Conservation (phyloP, 2,113 vertebrate species). For the Piaya cayana region DNA sequence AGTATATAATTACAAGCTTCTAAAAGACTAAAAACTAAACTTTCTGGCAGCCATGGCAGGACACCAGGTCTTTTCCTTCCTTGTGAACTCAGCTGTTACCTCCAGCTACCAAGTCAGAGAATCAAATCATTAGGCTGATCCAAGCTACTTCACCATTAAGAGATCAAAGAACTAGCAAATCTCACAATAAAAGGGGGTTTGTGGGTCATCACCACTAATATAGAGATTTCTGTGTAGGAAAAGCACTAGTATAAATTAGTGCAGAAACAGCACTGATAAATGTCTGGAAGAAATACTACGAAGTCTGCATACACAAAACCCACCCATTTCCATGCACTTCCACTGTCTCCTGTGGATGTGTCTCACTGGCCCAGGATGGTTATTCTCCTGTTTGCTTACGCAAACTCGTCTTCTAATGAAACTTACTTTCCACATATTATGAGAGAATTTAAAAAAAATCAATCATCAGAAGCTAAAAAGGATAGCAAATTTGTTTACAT, state of each 20-base stretch:
- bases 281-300: not conserved
- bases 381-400: not conserved
- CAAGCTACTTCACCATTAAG: not conserved
- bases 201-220: not conserved
- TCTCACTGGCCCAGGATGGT: not conserved
- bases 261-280: not conserved
- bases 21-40: not conserved
- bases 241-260: not conserved
- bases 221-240: not conserved
- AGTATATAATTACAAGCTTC: not conserved
- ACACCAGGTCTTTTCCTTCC: not conserved
- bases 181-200: not conserved
- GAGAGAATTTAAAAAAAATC: not conserved
- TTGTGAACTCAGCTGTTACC: not conserved
- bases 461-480: not conserved
- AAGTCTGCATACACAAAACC: not conserved
- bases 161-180: not conserved
- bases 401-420: not conserved
- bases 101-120: not conserved
- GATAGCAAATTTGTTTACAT: not conserved
- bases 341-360: too few relatives aligned
- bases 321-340: not conserved
- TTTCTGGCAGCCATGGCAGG: not conserved
- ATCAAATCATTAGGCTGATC: not conserved
- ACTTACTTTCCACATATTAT: not conserved